phyloP scores from a whole-genome alignment of 23 tunicate species.

The Phallusia fumigata region DNA sequence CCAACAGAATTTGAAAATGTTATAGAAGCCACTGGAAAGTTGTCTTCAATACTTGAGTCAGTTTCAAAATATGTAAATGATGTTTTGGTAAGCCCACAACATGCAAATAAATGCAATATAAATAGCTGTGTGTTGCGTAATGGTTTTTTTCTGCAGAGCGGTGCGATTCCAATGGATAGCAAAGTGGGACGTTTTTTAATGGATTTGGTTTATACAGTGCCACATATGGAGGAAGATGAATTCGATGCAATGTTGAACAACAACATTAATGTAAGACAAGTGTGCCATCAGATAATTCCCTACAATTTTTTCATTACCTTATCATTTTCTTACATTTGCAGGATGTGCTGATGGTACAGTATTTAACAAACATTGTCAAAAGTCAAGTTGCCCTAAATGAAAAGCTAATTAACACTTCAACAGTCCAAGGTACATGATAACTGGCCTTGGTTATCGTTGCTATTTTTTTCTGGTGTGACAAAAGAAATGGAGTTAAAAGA shows the following conservation, averaged over 20 bases:
- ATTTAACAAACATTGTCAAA: constrained; percentile 69
- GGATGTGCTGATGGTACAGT: constrained; percentile 91
- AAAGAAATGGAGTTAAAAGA: background rate
- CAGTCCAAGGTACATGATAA: constrained; percentile 46
- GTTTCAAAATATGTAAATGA: constrained; percentile 55
- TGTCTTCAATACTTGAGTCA: constrained; percentile 53
- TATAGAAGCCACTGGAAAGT: constrained; percentile 46
- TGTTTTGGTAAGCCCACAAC: constrained; percentile 56
- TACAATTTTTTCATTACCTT: too few relatives aligned
- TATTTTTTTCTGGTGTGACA: background rate
- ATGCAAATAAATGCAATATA: background rate
- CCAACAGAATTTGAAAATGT: constrained; percentile 84
- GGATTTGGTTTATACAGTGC: constrained; percentile 78
- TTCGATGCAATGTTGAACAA: constrained; percentile 84
- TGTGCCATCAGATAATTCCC: too few relatives aligned
- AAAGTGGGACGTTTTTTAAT: constrained; percentile 76
- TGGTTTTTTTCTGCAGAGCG: constrained; percentile 27
- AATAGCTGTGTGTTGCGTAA: background rate
- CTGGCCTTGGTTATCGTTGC: background rate
- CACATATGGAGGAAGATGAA: constrained; percentile 88
- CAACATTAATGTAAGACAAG: constrained; percentile 78
- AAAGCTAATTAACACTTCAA: constrained; percentile 79
- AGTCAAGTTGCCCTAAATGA: constrained; percentile 87
- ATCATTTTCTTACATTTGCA: constrained; percentile 24
- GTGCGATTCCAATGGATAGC: constrained; percentile 54